phyloP scores from a whole-genome alignment of 2,797 vertebrate species.

The Cirrhinus mrigala region DNA sequence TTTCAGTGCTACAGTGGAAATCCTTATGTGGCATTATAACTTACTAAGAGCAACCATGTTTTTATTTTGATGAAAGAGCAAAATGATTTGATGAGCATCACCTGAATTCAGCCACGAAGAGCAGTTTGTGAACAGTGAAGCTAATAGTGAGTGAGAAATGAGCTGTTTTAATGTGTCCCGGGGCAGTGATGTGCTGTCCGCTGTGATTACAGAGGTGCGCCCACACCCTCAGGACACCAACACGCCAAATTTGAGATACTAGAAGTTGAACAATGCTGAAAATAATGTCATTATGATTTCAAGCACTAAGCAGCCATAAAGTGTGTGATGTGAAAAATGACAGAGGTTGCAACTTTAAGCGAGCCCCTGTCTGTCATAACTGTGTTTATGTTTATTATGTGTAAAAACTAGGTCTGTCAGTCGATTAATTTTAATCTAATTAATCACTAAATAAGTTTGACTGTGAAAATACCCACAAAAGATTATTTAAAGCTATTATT shows the following conservation, averaged over 20 bases:
- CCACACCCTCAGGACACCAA: constrained; percentile 62
- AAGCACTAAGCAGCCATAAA: not conserved
- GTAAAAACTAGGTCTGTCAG: not conserved
- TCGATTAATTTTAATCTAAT: no score
- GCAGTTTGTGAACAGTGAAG: constrained; percentile 59
- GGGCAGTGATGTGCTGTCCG: constrained; percentile 66
- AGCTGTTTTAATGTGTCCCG: constrained; percentile 72
- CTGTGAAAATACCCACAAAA: no score
- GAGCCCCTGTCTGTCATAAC: not conserved
- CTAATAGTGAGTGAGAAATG: constrained; percentile 78
- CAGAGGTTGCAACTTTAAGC: not conserved
- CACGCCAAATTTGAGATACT: constrained; percentile 18
- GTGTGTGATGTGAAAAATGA: not conserved
- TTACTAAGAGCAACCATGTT: not conserved
- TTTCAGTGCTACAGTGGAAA: not conserved
- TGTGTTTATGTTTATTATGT: not conserved
- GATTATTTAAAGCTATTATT: no score
- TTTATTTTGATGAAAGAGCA: constrained; percentile 17
- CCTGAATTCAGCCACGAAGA: constrained; percentile 53
- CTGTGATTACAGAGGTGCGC: constrained; percentile 65
- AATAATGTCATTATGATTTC: constrained; percentile 4
- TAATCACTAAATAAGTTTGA: no score
- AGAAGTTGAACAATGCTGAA: constrained; percentile 26
- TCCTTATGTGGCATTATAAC: not conserved
- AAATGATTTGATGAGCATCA: constrained; percentile 30